Evolutionary conservation across 2,888 invertebrate species (phyloP).

Genomic region (Philhelius pedissequus): DNA sequence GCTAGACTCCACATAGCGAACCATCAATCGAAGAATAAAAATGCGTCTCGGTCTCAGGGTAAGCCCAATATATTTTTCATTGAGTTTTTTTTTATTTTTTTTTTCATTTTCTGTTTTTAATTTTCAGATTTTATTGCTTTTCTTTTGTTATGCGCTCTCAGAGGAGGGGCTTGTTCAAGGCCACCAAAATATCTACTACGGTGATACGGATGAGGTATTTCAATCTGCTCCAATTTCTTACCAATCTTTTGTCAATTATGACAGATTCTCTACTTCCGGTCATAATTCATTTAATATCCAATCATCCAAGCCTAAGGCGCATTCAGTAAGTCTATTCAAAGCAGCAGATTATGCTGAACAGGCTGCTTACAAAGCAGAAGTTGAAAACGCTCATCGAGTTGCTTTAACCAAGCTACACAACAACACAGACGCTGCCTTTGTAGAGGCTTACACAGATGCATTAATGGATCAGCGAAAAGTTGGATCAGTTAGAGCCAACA

Average conservation of each 20-base stretch:
- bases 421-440: background rate
- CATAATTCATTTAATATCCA: background rate
- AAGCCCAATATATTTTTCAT: background rate
- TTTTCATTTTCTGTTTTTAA: background rate
- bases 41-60: background rate
- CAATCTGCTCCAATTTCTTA: background rate
- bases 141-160: background rate
- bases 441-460: background rate
- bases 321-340: background rate
- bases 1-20: background rate
- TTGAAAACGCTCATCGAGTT: background rate
- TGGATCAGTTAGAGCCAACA: background rate
- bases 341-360: background rate
- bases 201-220: background rate
- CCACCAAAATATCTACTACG: background rate
- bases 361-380: background rate
- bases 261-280: background rate
- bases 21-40: background rate
- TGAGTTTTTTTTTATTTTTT: background rate
- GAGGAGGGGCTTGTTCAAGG: background rate
- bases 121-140: background rate
- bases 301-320: background rate
- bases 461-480: background rate
- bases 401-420: background rate
- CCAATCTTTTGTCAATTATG: background rate